Evolutionary conservation across 2,113 vertebrate species (phyloP).

Genomic region (Lophotis ruficrista): DNA sequence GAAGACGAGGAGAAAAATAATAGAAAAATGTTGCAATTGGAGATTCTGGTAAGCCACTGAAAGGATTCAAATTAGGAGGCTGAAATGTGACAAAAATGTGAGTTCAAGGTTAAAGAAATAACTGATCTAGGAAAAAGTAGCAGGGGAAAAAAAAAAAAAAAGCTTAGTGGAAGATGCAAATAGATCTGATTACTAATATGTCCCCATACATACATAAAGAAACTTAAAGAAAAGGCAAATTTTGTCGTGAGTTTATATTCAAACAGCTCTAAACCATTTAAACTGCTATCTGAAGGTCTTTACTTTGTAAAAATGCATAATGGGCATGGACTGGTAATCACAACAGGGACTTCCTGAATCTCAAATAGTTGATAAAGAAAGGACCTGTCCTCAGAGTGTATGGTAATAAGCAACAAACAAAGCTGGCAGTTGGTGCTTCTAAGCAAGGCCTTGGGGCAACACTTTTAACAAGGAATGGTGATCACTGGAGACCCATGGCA

Average conservation of each 20-base stretch:
- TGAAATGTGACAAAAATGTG: slow-evolving; percentile 21
- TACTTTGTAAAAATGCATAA: slow-evolving; percentile 45
- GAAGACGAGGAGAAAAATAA: background rate
- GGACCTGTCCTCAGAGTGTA: slow-evolving; percentile 49
- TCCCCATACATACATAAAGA: background rate
- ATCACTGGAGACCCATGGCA: slow-evolving; percentile 61
- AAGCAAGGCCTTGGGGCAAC: slow-evolving; percentile 66
- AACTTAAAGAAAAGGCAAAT: background rate
- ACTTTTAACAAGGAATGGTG: slow-evolving; percentile 60
- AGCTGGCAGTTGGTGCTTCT: slow-evolving; percentile 54
- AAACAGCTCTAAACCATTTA: slow-evolving; percentile 35
- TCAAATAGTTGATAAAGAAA: slow-evolving; percentile 55
- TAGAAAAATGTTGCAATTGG: background rate
- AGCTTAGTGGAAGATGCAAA: background rate
- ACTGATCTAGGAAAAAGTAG: background rate
- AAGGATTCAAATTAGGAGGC: slow-evolving; percentile 10
- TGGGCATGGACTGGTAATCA: slow-evolving; percentile 35
- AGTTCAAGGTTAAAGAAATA: slow-evolving; percentile 56
- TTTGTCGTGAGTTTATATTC: background rate
- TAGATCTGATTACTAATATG: background rate
- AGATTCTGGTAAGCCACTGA: background rate
- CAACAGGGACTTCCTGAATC: slow-evolving; percentile 64
- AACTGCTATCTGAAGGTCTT: slow-evolving; percentile 46
- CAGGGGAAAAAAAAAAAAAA: background rate
- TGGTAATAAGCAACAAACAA: slow-evolving; percentile 64